Base-by-base conservation (phyloP, 2,888 invertebrate species). In the Phytoseiulus persimilis region DNA sequence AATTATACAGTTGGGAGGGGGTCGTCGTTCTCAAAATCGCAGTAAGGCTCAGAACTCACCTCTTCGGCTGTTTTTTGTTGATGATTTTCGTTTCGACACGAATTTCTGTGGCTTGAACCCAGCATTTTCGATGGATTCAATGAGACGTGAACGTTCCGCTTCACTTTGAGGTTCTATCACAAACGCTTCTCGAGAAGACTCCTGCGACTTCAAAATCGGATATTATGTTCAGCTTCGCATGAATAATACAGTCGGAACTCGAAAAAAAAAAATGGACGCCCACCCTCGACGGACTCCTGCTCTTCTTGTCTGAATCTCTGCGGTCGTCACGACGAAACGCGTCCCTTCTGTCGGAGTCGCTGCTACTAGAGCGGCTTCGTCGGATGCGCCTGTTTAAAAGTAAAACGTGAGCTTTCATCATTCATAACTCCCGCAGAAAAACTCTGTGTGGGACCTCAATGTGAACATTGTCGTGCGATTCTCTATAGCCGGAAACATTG, bases 81-180 rank as follows among this genome's bases (percentile, higher is more conserved):
- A 28, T 87, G 87, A n/a, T 45, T 32, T n/a, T 6, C 87, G 32
- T 33, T 87, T 87, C 39, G 87, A 87, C 28, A 87, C 32, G 33
- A 87, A 87, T 32, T 87, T 87, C 45, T 87, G 87, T 31, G 32
- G 87, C 39, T 45, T 87, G 87, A 87, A 87, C 28, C 87, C 32
- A 9, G 87, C 87, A 11, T 32, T 87, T 6, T 87, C 45, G 87
- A 87, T 87, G 28, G 39, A n/a, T 31, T 87, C 87, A 39, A 87
- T 87, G 3, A 45, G 28, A 39, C 87, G 87, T n/a, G 33, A 32
- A 33, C 87, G 87, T 45, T 87, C 87, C 5, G 87, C 87, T 87
- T 87, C 87, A n/a, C n/a, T 87, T 33, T 87, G 87, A n/a, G 33
- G 87, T 32, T 87, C 87, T 18, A 87, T 45, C 33, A 87, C 87